Evolutionary conservation across 2,113 vertebrate genomes (phyloP).

Genomic region (Poecile atricapillus): DNA sequence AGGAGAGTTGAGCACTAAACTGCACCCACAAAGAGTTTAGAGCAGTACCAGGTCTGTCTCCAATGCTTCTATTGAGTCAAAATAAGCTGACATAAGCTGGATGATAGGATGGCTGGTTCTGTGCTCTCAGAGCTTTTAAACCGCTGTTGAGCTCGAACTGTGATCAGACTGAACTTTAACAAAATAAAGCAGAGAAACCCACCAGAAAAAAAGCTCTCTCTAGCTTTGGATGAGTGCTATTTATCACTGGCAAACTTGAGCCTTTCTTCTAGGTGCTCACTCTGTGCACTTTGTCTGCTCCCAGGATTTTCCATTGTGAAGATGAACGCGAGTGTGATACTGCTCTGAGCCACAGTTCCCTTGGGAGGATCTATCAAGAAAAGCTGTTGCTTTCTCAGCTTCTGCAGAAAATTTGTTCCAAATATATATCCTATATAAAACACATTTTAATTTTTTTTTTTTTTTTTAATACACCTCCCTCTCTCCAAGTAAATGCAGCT

Average conservation of each 20-base stretch:
- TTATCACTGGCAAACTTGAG: background rate
- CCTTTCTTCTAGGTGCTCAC: background rate
- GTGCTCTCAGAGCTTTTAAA: background rate
- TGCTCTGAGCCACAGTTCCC: background rate
- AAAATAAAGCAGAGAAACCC: background rate
- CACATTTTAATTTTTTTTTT: background rate
- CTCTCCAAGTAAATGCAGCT: background rate
- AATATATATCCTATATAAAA: background rate
- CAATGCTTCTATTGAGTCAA: background rate
- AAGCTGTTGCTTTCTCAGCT: conserved; percentile 2
- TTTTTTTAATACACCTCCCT: background rate
- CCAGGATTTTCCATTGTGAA: background rate
- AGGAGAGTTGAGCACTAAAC: background rate
- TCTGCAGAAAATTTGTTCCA: background rate
- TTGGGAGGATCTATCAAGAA: conserved; percentile 8
- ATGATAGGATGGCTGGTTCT: background rate
- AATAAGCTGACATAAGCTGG: conserved; percentile 30
- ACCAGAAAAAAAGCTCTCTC: background rate
- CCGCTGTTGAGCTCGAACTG: background rate
- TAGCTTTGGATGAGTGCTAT: background rate
- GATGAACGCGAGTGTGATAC: background rate
- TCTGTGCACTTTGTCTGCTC: background rate
- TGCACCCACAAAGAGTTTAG: background rate
- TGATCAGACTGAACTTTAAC: background rate
- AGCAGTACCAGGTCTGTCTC: background rate